These are phyloP conservation scores for Bos indicus DNA, from an alignment of 2,113 vertebrate species.

Conservation along the genomic window DNA sequence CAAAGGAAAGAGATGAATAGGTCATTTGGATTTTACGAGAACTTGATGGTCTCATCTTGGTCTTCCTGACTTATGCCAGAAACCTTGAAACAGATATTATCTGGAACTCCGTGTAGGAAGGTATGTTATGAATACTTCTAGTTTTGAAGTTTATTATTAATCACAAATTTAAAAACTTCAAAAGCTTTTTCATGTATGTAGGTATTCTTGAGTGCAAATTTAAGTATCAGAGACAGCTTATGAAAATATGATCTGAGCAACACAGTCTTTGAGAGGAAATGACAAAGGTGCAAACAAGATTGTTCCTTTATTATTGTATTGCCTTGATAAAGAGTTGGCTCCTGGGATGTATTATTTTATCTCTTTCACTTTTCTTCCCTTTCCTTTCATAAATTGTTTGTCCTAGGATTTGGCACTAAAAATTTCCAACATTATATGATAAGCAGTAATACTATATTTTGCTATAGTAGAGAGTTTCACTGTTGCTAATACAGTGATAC, in stretches of 20 bases:
- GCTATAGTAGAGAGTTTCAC: background rate
- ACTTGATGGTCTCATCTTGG: background rate
- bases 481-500: background rate
- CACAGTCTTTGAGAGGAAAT: constrained; percentile 2
- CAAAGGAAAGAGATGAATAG: background rate
- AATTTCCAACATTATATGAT: constrained; percentile 1
- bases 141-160: background rate
- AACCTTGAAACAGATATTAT: background rate
- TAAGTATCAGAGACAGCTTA: background rate
- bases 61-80: background rate
- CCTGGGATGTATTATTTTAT: background rate
- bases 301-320: background rate
- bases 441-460: background rate
- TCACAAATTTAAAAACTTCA: background rate
- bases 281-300: background rate
- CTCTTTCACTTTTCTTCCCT: background rate
- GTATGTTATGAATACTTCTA: background rate
- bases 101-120: background rate
- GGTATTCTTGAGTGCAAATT: background rate
- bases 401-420: background rate
- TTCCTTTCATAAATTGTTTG: background rate
- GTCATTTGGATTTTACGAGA: background rate
- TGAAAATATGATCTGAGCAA: background rate
- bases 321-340: background rate
- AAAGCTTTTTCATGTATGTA: background rate